These are phyloP conservation scores for Bufo bufo DNA, from an alignment of 2,113 vertebrate species.

Conservation along the genomic window DNA sequence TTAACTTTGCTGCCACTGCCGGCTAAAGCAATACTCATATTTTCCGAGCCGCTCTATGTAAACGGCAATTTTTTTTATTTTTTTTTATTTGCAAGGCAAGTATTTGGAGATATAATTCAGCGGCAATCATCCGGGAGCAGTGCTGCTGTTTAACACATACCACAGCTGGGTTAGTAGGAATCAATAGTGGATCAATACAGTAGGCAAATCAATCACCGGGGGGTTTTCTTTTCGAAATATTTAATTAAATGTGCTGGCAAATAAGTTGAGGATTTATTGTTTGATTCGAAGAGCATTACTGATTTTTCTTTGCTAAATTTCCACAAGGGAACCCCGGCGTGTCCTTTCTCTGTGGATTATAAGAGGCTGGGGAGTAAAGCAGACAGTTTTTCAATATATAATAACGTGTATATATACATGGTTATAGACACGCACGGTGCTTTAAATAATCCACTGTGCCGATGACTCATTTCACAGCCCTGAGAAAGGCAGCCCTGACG, in stretches of 20 bases:
- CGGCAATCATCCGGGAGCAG: conserved; percentile 71
- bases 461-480: conserved; percentile 81
- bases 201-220: conserved; percentile 84
- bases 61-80: neutral
- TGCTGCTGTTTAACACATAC: conserved; percentile 77
- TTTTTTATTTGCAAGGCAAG: conserved; percentile 54
- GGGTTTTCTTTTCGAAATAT: conserved; percentile 91
- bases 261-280: conserved; percentile 88
- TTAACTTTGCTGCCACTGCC: conserved; percentile 16
- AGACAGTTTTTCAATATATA: conserved; percentile 93
- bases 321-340: conserved; percentile 76
- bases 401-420: conserved; percentile 90
- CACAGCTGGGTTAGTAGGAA: conserved; percentile 77
- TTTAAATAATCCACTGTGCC: conserved; percentile 85
- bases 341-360: conserved; percentile 82
- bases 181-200: conserved; percentile 84
- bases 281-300: conserved; percentile 88
- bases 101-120: conserved; percentile 68
- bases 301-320: conserved; percentile 86
- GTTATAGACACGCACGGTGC: conserved; percentile 83
- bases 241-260: conserved; percentile 91
- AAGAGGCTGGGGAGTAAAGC: conserved; percentile 82
- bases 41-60: conserved; percentile 24
- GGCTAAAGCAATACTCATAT: neutral
- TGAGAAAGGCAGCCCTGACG: conserved; percentile 72